These are phyloP conservation scores for Ctenomys sociabilis DNA, from an alignment of 2,113 vertebrate species.

Conservation along the genomic window DNA sequence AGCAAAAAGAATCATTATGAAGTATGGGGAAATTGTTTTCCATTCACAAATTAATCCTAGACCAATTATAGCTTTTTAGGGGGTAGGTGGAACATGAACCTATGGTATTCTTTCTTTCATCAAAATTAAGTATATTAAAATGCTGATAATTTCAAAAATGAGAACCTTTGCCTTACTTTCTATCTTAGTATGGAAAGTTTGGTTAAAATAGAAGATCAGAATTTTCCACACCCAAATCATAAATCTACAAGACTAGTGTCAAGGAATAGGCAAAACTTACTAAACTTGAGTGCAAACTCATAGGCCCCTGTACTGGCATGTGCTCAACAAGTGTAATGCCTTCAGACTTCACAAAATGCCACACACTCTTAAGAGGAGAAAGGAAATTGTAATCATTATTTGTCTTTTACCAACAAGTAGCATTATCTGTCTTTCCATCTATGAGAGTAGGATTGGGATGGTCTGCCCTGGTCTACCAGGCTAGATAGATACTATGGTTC, in stretches of 20 bases:
- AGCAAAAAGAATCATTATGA: background rate
- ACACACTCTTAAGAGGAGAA: background rate
- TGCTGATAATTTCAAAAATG: background rate
- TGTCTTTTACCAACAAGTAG: background rate
- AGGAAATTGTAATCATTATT: background rate
- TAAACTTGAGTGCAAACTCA: background rate
- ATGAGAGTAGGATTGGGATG: background rate
- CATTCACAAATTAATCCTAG: background rate
- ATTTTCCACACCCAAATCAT: background rate
- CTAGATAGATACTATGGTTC: background rate
- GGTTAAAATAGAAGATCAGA: background rate
- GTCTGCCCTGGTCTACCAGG: fast-evolving
- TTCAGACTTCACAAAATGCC: background rate
- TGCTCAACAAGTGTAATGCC: background rate
- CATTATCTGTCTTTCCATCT: background rate
- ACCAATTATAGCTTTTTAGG: background rate
- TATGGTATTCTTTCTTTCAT: background rate
- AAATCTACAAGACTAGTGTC: background rate
- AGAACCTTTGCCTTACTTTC: background rate
- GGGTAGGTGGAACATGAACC: background rate
- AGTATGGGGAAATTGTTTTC: background rate
- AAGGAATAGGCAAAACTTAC: background rate
- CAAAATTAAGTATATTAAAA: conserved; percentile 1
- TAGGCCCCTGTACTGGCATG: background rate
- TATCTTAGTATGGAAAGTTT: background rate